phyloP scores from a whole-genome alignment of 2,888 invertebrate species.

The Thymelicus acteon region DNA sequence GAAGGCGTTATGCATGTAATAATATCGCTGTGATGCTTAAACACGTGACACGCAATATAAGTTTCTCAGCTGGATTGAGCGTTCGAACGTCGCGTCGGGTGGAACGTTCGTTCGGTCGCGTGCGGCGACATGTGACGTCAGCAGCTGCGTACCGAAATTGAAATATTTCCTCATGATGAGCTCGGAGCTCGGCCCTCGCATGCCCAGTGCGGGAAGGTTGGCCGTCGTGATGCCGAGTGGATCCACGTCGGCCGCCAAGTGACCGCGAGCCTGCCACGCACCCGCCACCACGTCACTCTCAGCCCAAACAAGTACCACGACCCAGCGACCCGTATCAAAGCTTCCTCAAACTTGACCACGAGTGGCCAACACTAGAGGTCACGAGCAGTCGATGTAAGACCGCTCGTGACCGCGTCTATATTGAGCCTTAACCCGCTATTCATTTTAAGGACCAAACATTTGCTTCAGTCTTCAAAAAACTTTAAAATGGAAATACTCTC shows the following conservation, averaged over 20 bases:
- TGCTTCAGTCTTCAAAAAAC: too few relatives aligned
- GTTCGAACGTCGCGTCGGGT: not conserved
- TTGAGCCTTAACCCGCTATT: too few relatives aligned
- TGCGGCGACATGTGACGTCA: slow-evolving; percentile 12
- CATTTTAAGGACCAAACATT: too few relatives aligned
- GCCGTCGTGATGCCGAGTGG: slow-evolving; percentile 95
- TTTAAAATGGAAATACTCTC: too few relatives aligned
- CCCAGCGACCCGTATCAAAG: slow-evolving; percentile 15
- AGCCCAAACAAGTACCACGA: slow-evolving; percentile 36
- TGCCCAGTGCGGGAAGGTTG: slow-evolving; percentile 84
- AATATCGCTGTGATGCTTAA: slow-evolving; percentile 53
- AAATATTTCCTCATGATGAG: slow-evolving; percentile 85
- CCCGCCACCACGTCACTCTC: slow-evolving; percentile 50
- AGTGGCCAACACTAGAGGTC: not conserved
- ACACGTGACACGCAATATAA: slow-evolving; percentile 59
- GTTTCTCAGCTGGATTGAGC: slow-evolving; percentile 25
- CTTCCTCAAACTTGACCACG: not conserved
- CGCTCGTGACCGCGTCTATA: too few relatives aligned
- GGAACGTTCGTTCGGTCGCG: slow-evolving; percentile 6
- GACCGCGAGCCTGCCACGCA: slow-evolving; percentile 92
- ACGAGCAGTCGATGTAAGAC: too few relatives aligned
- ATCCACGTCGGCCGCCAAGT: slow-evolving; percentile 96
- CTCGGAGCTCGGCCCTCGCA: slow-evolving; percentile 81
- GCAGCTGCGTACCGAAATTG: slow-evolving; percentile 79
- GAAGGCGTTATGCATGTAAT: slow-evolving; percentile 59